Percentiles rank a stretch among this genome's conserved stretches.
Conservation (phyloP, 1,140 invertebrate genomes). For the Pseudomyrmex sp. region DNA sequence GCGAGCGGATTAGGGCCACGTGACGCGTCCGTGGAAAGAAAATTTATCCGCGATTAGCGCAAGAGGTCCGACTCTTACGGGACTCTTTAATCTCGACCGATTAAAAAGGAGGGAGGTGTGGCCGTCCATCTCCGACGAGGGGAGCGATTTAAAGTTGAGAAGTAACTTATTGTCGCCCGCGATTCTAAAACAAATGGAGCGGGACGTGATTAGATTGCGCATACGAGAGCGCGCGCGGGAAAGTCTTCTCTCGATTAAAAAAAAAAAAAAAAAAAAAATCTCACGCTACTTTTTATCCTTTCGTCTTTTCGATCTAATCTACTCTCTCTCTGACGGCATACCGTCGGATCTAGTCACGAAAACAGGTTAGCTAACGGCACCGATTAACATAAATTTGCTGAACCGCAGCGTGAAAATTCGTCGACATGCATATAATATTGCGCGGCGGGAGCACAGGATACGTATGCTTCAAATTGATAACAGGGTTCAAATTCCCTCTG, state of each 20-base stretch:
- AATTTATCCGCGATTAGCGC: constrained; percentile 40
- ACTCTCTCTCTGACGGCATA: constrained; percentile 3
- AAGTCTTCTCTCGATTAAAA: no score
- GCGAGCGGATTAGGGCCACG: constrained; percentile 37
- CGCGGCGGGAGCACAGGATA: not conserved
- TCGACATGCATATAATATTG: constrained; percentile 21
- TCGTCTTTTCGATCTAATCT: not conserved
- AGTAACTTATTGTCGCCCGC: not conserved
- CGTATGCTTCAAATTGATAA: constrained; percentile 29
- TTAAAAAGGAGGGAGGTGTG: constrained; percentile 7
- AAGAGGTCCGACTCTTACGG: not conserved
- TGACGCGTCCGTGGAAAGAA: constrained; percentile 17
- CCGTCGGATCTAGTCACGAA: constrained; percentile 13
- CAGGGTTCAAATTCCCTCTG: not conserved
- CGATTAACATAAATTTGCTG: constrained; percentile 46
- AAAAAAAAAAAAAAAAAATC: no score
- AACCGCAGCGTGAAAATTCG: constrained; percentile 18
- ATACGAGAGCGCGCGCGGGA: no score
- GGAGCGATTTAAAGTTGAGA: not conserved
- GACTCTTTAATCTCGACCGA: not conserved
- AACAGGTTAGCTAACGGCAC: constrained; percentile 37
- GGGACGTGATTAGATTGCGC: not conserved
- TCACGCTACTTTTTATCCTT: not conserved
- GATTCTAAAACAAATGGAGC: not conserved
- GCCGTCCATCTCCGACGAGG: not conserved